Evolutionary conservation across 23 tunicate species (phyloP).

Genomic region (Styela clava): DNA sequence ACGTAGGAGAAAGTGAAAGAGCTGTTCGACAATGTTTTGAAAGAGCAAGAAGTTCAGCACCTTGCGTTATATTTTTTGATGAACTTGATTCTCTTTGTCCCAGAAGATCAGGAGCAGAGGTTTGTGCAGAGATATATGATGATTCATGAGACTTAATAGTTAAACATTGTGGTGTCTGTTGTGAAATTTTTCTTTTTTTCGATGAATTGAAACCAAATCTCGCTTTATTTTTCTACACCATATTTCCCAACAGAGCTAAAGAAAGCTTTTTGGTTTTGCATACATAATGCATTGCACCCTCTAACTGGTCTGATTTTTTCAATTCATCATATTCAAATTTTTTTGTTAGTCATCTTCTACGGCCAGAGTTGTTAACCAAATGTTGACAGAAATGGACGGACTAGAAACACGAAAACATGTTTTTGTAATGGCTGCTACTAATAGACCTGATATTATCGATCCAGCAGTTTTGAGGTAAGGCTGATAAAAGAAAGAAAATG

Average conservation of each 20-base stretch:
- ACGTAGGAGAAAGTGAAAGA: constrained; percentile 93
- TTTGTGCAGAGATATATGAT: not conserved
- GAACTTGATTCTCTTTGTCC: constrained; percentile 93
- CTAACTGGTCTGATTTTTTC: no score
- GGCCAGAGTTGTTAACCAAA: constrained; percentile 55
- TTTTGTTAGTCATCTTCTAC: not conserved
- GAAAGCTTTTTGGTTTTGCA: no score
- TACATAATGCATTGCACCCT: no score
- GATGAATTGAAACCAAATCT: no score
- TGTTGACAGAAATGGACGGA: constrained; percentile 96
- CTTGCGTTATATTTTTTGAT: constrained; percentile 92
- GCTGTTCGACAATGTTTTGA: constrained; percentile 89
- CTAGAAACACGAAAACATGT: constrained; percentile 36
- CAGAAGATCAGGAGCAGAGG: constrained; percentile 63
- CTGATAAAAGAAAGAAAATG: no score
- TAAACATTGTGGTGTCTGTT: not conserved
- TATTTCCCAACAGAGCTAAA: no score
- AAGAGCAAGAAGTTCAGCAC: constrained; percentile 75
- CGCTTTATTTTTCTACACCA: no score
- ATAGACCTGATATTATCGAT: constrained; percentile 89
- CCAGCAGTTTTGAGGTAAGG: constrained; percentile 81
- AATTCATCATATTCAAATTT: no score
- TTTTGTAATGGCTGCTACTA: constrained; percentile 84
- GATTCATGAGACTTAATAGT: not conserved
- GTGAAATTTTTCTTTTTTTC: not conserved